Evolutionary conservation across 1,140 invertebrate genomes (phyloP), one percentile per base, ranked within the genome.

Genomic region (Pentalonia nigronervosa): DNA sequence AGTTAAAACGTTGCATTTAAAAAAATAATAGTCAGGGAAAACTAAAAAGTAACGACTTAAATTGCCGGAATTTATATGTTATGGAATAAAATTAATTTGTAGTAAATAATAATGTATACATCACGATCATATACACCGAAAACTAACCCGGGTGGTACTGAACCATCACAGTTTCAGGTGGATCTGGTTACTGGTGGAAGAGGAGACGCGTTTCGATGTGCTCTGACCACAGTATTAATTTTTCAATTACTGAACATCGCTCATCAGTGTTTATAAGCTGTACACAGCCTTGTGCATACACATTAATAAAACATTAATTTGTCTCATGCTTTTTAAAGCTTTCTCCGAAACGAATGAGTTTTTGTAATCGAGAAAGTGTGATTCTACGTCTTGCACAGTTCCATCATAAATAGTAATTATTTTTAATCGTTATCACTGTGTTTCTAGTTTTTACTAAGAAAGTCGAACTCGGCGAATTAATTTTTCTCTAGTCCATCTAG

Each of bases 71-170:
- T 67, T 67, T 30, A 9, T 67, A 67, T 67, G 3, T n/a, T 23
- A 25, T 25, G 14, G n/a, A n/a, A n/a, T 30, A 11, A 30, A 67
- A n/a, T 30, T 67, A 50, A 20, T 50, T 50, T 50, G 48, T 0
- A n/a, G n/a, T n/a, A n/a, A n/a, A n/a, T n/a, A 50, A 50, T 50
- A 50, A 50, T 48, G 47, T 48, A 48, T 48, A 48, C 47, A 41
- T 41, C 47, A 11, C 47, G 14, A 48, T 50, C 0, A 48, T 48
- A 11, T 48, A 9, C 9, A 48, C 47, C 7, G 97, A 97, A 98
- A 97, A 97, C 97, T 97, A 98, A 98, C 97, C 97, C 97, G 97
- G 97, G 97, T 97, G 97, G 97, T 97, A 98, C 97, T 98, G 97
- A 97, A 98, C 97, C 97, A 97, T 67, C 25, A 67, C 97, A 97